Evolutionary conservation across 1,140 invertebrate genomes (phyloP).

Genomic region (Anoplolepis gracilipes): DNA sequence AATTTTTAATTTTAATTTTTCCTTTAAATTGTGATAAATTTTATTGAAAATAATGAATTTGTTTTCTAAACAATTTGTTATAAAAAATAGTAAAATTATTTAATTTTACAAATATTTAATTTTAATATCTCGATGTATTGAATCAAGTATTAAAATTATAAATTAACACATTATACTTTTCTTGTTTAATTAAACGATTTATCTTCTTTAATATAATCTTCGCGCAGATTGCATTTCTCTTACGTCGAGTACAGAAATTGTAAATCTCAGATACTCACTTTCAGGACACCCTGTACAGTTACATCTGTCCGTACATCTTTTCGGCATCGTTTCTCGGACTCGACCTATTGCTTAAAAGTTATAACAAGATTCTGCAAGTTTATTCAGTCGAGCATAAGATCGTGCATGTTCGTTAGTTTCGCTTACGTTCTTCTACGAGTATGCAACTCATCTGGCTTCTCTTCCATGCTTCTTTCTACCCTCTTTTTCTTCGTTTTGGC

Average conservation of each 20-base stretch:
- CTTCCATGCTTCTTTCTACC: constrained; percentile 8
- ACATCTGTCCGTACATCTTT: constrained; percentile 32
- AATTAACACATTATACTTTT: background rate
- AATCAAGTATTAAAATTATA: constrained; percentile 9
- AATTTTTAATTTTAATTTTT: background rate
- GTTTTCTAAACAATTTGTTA: background rate
- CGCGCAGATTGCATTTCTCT: background rate
- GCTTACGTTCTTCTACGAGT: constrained; percentile 22
- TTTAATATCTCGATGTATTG: no score
- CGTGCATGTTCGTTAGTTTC: constrained; percentile 48
- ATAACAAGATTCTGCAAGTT: constrained; percentile 52
- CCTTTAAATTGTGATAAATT: background rate
- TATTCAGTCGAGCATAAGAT: constrained; percentile 6
- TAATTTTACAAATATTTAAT: no score
- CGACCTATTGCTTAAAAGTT: constrained; percentile 40
- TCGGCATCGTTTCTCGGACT: constrained; percentile 25
- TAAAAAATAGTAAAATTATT: background rate
- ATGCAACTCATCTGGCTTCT: constrained; percentile 18
- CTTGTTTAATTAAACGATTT: background rate
- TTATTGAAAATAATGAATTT: background rate
- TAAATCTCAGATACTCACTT: background rate
- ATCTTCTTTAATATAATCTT: background rate
- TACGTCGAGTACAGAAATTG: background rate
- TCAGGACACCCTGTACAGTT: constrained; percentile 32
- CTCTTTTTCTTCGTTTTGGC: constrained; percentile 27